These are phyloP conservation scores for Amphiprion ocellaris DNA, from an alignment of 2,113 vertebrate genomes.

Conservation along the genomic window DNA sequence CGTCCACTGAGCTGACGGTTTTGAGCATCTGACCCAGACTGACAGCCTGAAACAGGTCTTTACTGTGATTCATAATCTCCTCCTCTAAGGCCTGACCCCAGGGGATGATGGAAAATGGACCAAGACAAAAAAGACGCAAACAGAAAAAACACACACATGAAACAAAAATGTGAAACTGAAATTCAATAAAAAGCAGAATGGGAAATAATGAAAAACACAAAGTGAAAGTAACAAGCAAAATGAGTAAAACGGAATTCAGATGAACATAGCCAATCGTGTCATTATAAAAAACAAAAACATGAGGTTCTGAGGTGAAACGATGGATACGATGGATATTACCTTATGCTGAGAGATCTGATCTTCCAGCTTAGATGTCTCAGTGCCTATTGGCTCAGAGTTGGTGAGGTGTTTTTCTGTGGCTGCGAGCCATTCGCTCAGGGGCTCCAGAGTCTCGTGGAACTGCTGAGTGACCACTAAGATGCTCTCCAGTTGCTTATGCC, in stretches of 20 bases:
- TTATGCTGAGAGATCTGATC: slow-evolving; percentile 95
- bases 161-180: slow-evolving; percentile 47
- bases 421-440: slow-evolving; percentile 91
- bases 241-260: slow-evolving; percentile 33
- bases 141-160: slow-evolving; percentile 57
- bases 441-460: slow-evolving; percentile 95
- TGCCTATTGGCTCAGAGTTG: slow-evolving; percentile 94
- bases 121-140: slow-evolving; percentile 38
- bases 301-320: slow-evolving; percentile 1
- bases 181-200: slow-evolving; percentile 48
- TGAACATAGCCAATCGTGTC: slow-evolving; percentile 5
- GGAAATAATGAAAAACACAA: slow-evolving; percentile 61
- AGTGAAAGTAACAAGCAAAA: slow-evolving; percentile 46
- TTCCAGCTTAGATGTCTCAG: slow-evolving; percentile 91
- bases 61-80: slow-evolving; percentile 91
- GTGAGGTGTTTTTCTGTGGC: slow-evolving; percentile 91
- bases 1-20: slow-evolving; percentile 92
- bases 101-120: slow-evolving; percentile 44
- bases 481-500: slow-evolving; percentile 93
- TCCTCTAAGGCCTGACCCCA: slow-evolving; percentile 92
- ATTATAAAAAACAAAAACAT: slow-evolving; percentile 14
- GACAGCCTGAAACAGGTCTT: slow-evolving; percentile 92
- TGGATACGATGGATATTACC: slow-evolving; percentile 75
- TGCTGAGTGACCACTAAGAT: slow-evolving; percentile 94
- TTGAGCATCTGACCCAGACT: slow-evolving; percentile 94